Conservation (phyloP, 1,140 invertebrate genomes). For the Eupristina koningsbergeri region DNA sequence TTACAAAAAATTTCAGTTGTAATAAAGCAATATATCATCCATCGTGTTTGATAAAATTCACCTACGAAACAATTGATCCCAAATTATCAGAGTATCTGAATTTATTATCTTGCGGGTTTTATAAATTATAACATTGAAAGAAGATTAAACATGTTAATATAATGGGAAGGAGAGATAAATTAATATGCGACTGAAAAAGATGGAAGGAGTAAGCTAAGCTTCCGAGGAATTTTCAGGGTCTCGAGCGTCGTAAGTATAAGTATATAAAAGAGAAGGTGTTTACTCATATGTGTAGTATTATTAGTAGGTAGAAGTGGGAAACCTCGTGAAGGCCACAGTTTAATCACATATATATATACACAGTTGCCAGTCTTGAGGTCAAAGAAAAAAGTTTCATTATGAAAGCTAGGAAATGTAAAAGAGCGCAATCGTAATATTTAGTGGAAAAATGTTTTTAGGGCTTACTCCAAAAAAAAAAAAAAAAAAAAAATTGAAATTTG, state of each 20-base stretch:
- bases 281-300: neutral
- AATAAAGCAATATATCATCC: no score
- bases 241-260: neutral
- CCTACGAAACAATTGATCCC: neutral
- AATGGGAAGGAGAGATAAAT: neutral
- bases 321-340: constrained; percentile 59
- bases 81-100: neutral
- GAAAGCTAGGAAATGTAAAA: neutral
- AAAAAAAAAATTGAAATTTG: no score
- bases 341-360: constrained; percentile 56
- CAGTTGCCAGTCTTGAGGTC: constrained; percentile 55
- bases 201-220: neutral
- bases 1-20: no score
- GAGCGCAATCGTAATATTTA: neutral
- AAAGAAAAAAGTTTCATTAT: constrained; percentile 26
- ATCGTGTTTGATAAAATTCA: neutral
- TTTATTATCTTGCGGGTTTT: neutral
- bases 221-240: constrained; percentile 31
- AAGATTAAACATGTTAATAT: neutral
- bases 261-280: constrained; percentile 32
- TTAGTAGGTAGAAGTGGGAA: constrained; percentile 12
- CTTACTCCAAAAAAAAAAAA: neutral
- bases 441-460: neutral
- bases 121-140: neutral
- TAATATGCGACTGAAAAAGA: neutral